A percentile compares a stretch with the other conserved stretches of the same genome.
These are phyloP conservation scores for Psococerastis gibbosa DNA, from an alignment of 2,888 invertebrate genomes.

Conservation along the genomic window DNA sequence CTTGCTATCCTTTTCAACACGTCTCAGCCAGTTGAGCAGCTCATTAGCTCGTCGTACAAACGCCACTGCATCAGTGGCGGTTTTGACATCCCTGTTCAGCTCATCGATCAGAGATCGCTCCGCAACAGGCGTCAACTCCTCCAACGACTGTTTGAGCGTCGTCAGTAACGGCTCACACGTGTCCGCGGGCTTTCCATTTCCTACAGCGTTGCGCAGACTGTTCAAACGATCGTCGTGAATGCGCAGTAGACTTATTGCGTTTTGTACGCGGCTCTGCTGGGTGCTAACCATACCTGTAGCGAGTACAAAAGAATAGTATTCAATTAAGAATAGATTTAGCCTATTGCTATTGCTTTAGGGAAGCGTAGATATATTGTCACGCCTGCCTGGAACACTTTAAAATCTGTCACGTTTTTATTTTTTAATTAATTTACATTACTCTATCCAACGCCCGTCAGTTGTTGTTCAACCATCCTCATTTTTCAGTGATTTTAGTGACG, in stretches of 20 bases:
- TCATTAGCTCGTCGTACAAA: background rate
- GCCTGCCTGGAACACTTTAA: no score
- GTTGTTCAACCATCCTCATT: no score
- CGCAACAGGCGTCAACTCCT: background rate
- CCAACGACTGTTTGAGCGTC: background rate
- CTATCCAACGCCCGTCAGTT: no score
- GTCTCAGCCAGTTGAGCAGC: background rate
- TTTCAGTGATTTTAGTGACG: no score
- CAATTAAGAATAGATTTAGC: no score
- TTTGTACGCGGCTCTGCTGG: background rate
- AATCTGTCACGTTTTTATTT: no score
- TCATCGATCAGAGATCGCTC: background rate
- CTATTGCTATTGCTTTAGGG: no score
- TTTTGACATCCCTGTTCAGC: background rate
- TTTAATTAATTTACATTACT: no score
- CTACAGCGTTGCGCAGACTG: background rate
- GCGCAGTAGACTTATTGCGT: background rate
- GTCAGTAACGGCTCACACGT: background rate
- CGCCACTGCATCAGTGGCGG: background rate
- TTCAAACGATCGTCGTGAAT: background rate
- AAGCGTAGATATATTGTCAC: no score
- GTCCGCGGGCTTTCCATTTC: background rate
- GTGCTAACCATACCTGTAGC: background rate
- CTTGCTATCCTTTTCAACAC: background rate
- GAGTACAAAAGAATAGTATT: no score